phyloP scores from a whole-genome alignment of 2,888 invertebrate species.

The Cremastobaeus sp. region DNA sequence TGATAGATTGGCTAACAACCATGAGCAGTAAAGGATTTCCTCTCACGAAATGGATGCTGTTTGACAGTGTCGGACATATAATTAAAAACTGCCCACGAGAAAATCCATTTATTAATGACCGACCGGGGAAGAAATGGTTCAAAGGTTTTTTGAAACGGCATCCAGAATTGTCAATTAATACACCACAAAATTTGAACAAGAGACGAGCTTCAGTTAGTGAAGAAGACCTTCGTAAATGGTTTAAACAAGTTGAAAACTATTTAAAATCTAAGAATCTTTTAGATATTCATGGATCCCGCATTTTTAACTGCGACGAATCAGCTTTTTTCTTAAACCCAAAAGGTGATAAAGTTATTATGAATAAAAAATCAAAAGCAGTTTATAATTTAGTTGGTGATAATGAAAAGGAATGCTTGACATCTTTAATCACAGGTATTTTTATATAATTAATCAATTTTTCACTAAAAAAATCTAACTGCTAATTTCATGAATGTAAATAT shows the following conservation, averaged over 20 bases:
- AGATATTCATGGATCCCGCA: constrained; percentile 61
- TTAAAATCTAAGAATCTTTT: constrained; percentile 53
- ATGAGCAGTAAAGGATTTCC: constrained; percentile 11
- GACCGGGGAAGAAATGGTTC: constrained; percentile 57
- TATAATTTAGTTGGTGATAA: constrained; percentile 20
- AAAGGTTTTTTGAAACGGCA: constrained; percentile 57
- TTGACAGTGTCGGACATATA: too few relatives aligned
- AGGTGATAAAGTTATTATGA: constrained; percentile 67
- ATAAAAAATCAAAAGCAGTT: constrained; percentile 64
- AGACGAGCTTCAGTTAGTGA: constrained; percentile 61
- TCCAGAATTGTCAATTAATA: constrained; percentile 57
- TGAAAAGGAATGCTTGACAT: constrained; percentile 42
- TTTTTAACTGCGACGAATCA: constrained; percentile 65
- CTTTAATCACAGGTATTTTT: constrained; percentile 16
- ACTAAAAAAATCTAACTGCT: too few relatives aligned
- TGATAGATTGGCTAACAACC: constrained; percentile 11
- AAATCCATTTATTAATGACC: too few relatives aligned
- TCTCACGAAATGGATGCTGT: too few relatives aligned
- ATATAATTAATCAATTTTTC: constrained; percentile 6
- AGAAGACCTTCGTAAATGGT: constrained; percentile 65
- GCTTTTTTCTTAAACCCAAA: constrained; percentile 64
- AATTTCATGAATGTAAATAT: too few relatives aligned
- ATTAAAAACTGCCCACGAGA: too few relatives aligned
- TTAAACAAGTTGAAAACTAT: constrained; percentile 62
- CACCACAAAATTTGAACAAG: constrained; percentile 64